Conservation (phyloP, 2,797 vertebrate genomes). For the Petrocephalus sullivani region DNA sequence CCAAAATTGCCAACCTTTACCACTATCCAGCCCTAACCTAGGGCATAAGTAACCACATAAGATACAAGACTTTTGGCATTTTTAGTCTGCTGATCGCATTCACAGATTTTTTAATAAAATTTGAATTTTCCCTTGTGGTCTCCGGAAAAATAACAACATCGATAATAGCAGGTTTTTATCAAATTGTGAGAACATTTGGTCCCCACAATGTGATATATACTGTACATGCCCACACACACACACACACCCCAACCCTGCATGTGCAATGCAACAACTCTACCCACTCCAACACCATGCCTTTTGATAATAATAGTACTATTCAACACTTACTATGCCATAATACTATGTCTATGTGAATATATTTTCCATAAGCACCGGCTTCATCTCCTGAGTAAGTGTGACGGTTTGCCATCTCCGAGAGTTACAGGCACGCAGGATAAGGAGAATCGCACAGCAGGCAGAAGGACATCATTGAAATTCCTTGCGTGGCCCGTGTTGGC, state of each 20-base stretch:
- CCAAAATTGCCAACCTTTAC: too few species aligned
- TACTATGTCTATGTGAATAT: not conserved
- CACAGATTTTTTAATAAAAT: too few species aligned
- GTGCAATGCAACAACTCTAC: not conserved
- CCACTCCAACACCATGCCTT: not conserved
- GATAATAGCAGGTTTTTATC: too few species aligned
- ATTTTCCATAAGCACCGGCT: not conserved
- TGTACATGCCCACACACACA: not conserved
- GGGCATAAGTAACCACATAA: too few species aligned
- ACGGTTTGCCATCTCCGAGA: not conserved
- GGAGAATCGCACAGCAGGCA: not conserved
- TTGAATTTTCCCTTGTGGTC: too few species aligned
- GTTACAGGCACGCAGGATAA: not conserved
- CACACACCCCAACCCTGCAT: not conserved
- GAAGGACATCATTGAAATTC: slow-evolving; percentile 16
- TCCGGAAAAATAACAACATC: too few species aligned
- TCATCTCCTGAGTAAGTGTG: not conserved
- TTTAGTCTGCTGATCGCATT: too few species aligned
- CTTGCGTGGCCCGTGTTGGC: not conserved
- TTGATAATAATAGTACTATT: not conserved
- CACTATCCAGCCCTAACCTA: too few species aligned
- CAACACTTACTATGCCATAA: not conserved
- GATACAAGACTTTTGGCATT: too few species aligned
- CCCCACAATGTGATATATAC: not conserved
- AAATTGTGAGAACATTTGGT: too few species aligned